Conservation (phyloP, 2,113 vertebrate genomes). For the Camelus dromedarius region DNA sequence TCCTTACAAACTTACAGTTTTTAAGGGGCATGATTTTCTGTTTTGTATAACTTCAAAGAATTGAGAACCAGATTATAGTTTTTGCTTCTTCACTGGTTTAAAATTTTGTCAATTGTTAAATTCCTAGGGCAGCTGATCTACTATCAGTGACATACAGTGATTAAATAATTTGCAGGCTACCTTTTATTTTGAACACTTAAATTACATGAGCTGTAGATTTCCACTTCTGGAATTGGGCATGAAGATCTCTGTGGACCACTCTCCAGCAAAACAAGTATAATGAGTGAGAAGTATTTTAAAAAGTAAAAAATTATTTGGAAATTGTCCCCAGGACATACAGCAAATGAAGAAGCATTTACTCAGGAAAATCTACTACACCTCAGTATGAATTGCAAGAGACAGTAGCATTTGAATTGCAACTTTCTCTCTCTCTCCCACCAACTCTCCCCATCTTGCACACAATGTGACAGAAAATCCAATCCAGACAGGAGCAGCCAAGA, state of each 20-base stretch:
- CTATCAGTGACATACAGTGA: not conserved
- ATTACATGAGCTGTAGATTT: not conserved
- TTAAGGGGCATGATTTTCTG: not conserved
- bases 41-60: not conserved
- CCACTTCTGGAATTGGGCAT: not conserved
- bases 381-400: not conserved
- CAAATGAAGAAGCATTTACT: not conserved
- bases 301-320: not conserved
- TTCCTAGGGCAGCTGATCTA: not conserved
- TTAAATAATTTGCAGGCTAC: not conserved
- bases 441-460: too few species aligned
- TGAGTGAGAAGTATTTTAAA: not conserved
- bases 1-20: not conserved
- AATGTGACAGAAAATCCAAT: not conserved
- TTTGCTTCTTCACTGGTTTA: not conserved
- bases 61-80: not conserved
- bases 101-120: constrained; percentile 21
- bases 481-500: not conserved
- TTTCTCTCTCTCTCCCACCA: not conserved
- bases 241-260: not conserved
- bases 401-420: not conserved
- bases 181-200: not conserved
- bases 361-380: not conserved
- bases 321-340: not conserved
- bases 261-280: not conserved